Percentiles rank a stretch among this genome's conserved stretches.
phyloP scores from a whole-genome alignment of 2,797 vertebrate genomes.

The Pseudopleuronectes americanus region DNA sequence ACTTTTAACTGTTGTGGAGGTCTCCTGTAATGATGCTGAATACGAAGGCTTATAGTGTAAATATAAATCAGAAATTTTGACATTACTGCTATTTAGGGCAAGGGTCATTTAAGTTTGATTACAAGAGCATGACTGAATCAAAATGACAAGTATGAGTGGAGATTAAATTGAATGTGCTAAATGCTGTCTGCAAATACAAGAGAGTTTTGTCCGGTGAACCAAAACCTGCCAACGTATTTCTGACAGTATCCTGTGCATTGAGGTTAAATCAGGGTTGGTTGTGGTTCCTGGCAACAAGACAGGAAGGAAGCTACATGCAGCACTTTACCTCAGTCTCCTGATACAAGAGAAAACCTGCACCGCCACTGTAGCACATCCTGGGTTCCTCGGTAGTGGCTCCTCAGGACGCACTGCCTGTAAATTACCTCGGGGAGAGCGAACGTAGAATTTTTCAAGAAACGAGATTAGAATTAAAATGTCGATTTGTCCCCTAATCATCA shows the following conservation, averaged over 20 bases:
- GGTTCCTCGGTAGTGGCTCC: slow-evolving; percentile 74
- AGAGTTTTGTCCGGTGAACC: neutral
- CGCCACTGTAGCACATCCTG: slow-evolving; percentile 59
- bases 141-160: neutral
- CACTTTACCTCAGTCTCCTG: slow-evolving; percentile 63
- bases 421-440: slow-evolving; percentile 28
- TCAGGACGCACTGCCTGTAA: slow-evolving; percentile 44
- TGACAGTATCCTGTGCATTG: slow-evolving; percentile 43
- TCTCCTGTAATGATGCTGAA: too few species aligned
- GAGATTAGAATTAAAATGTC: slow-evolving; percentile 50
- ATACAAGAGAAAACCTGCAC: slow-evolving; percentile 62
- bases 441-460: slow-evolving; percentile 39
- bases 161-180: neutral
- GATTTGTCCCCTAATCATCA: neutral
- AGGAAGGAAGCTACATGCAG: slow-evolving; percentile 75
- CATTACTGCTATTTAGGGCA: too few species aligned
- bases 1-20: too few species aligned
- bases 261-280: slow-evolving; percentile 58
- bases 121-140: neutral
- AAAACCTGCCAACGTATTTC: slow-evolving; percentile 4
- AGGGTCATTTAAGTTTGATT: too few species aligned
- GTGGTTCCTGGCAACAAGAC: slow-evolving; percentile 60
- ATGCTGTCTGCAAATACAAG: neutral
- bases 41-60: too few species aligned
- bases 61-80: too few species aligned